phyloP scores from a whole-genome alignment of 2,797 vertebrate genomes.

The Lutjanus argentimaculatus region DNA sequence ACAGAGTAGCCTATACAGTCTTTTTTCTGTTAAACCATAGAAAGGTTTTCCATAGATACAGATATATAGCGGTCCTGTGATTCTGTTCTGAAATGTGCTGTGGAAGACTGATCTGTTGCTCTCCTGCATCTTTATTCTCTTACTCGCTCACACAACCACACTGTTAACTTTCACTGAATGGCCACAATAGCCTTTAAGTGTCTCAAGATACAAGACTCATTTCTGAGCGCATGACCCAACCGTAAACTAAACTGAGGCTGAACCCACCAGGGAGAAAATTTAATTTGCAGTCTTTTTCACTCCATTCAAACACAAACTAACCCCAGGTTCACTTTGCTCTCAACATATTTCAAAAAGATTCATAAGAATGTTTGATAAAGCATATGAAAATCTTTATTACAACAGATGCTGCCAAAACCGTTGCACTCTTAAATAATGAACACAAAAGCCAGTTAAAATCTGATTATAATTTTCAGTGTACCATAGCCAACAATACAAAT shows the following conservation, averaged over 20 bases:
- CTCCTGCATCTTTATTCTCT: background rate
- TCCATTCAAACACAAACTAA: background rate
- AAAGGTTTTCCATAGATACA: slow-evolving; percentile 1
- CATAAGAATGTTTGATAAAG: background rate
- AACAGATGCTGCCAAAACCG: background rate
- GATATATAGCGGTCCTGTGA: background rate
- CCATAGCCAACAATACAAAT: too few species aligned
- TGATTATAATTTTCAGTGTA: background rate
- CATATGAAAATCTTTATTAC: background rate
- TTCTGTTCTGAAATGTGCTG: slow-evolving; percentile 10
- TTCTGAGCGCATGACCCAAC: background rate
- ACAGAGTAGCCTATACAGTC: background rate
- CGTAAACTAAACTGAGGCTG: background rate
- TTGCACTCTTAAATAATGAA: background rate
- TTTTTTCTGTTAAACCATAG: background rate
- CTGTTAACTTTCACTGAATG: slow-evolving; percentile 11
- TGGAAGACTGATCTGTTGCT: background rate
- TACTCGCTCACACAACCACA: background rate
- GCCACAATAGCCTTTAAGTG: background rate
- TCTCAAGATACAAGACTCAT: slow-evolving; percentile 7
- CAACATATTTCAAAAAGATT: background rate
- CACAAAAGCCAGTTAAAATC: background rate
- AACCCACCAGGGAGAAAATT: background rate
- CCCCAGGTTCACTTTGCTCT: background rate
- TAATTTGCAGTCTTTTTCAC: background rate